These are phyloP conservation scores for Sycophaga agraensis DNA, from an alignment of 1,140 invertebrate species.

Conservation along the genomic window DNA sequence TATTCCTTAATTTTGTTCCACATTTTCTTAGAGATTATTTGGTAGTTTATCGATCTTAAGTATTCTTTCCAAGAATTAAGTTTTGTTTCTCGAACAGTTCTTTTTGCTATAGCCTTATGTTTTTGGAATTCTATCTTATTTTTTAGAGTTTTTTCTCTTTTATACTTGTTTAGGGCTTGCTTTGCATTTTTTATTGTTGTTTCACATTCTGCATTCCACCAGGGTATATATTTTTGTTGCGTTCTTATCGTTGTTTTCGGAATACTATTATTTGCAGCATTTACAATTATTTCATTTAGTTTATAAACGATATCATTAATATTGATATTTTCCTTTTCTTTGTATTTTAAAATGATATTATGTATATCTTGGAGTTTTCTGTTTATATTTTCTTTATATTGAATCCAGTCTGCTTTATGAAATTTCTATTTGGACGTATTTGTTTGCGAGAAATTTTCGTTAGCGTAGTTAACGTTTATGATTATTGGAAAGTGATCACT, in stretches of 20 bases:
- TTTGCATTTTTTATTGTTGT: not conserved
- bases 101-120: constrained; percentile 1
- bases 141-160: not conserved
- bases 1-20: constrained; percentile 2
- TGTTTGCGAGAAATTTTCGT: not conserved
- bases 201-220: constrained; percentile 2
- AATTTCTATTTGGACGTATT: not conserved
- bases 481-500: constrained; percentile 41
- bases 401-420: not conserved
- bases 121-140: constrained; percentile 7
- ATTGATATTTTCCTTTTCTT: not conserved
- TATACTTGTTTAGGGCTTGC: not conserved
- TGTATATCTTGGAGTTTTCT: not conserved
- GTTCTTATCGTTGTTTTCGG: not conserved
- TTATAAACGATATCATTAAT: not conserved
- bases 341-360: not conserved
- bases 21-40: not conserved
- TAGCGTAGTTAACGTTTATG: constrained; percentile 19
- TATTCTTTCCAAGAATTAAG: not conserved
- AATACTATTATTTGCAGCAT: not conserved
- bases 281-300: not conserved
- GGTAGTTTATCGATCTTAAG: not conserved
- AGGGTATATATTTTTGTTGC: not conserved
- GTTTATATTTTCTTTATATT: not conserved
- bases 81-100: not conserved